Conservation (phyloP, 1,140 invertebrate species). For the Zophobas morio region DNA sequence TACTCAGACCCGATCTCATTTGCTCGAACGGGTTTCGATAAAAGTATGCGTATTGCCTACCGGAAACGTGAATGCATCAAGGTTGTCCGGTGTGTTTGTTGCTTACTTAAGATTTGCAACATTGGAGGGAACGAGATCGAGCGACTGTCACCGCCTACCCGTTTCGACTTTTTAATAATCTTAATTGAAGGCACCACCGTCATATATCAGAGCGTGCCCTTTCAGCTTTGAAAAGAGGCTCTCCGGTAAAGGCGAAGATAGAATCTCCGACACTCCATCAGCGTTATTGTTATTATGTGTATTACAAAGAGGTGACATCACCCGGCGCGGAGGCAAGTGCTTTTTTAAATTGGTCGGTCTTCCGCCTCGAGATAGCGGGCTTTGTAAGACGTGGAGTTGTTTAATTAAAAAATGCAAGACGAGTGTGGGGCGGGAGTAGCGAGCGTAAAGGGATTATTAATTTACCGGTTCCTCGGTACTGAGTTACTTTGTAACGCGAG, state of each 20-base stretch:
- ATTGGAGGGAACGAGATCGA: slow-evolving; percentile 9
- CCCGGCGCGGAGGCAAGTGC: not conserved
- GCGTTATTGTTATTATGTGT: slow-evolving; percentile 19
- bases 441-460: no score
- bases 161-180: slow-evolving; percentile 9
- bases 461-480: no score
- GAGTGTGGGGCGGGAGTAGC: no score
- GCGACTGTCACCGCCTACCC: slow-evolving; percentile 11
- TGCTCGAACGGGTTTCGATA: slow-evolving; percentile 39
- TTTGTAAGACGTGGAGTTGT: no score
- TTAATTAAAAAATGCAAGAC: no score
- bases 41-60: not conserved
- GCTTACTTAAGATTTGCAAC: not conserved
- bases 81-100: slow-evolving; percentile 17
- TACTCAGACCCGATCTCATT: slow-evolving; percentile 31
- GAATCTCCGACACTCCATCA: slow-evolving; percentile 23
- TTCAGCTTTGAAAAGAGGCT: not conserved
- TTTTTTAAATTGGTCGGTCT: slow-evolving; percentile 21
- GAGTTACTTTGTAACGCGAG: no score
- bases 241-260: not conserved
- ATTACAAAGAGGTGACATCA: slow-evolving; percentile 14
- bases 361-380: not conserved
- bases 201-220: not conserved
- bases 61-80: slow-evolving; percentile 40
- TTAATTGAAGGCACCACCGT: not conserved